A percentile compares a stretch with the other conserved stretches of the same genome.
Evolutionary conservation across 2,888 invertebrate genomes (phyloP).

Genomic region (Keiferia lycopersicella): DNA sequence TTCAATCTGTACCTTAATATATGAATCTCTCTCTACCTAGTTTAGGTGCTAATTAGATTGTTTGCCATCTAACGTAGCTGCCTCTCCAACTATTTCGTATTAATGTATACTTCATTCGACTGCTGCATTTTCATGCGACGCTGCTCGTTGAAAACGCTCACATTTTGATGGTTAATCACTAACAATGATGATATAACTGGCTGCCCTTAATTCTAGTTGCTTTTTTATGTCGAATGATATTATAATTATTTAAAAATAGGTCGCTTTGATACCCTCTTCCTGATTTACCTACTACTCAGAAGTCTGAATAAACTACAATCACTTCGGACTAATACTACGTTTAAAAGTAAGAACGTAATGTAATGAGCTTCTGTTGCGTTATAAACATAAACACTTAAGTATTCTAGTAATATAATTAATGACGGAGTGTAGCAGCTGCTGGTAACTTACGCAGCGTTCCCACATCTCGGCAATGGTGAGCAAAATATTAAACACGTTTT

Average conservation of each 20-base stretch:
- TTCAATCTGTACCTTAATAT: too few relatives aligned
- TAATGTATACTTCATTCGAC: conserved; percentile 38
- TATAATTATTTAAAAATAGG: too few relatives aligned
- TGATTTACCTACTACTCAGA: background rate
- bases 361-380: conserved; percentile 1
- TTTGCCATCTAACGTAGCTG: too few relatives aligned
- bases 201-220: background rate
- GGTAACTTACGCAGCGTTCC: conserved; percentile 43
- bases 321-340: conserved; percentile 3
- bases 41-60: too few relatives aligned
- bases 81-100: conserved; percentile 35
- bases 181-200: background rate
- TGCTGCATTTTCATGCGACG: background rate
- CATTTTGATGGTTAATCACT: background rate
- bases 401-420: conserved; percentile 2
- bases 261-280: too few relatives aligned
- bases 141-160: background rate
- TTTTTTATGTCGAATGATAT: too few relatives aligned
- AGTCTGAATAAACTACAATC: background rate
- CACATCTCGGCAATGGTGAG: conserved; percentile 33
- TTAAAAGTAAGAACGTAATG: conserved; percentile 4
- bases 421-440: background rate
- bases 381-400: background rate
- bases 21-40: too few relatives aligned
- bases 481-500: conserved; percentile 32